Conservation (phyloP, 2,888 invertebrate genomes). For the Penaeus monodon region DNA sequence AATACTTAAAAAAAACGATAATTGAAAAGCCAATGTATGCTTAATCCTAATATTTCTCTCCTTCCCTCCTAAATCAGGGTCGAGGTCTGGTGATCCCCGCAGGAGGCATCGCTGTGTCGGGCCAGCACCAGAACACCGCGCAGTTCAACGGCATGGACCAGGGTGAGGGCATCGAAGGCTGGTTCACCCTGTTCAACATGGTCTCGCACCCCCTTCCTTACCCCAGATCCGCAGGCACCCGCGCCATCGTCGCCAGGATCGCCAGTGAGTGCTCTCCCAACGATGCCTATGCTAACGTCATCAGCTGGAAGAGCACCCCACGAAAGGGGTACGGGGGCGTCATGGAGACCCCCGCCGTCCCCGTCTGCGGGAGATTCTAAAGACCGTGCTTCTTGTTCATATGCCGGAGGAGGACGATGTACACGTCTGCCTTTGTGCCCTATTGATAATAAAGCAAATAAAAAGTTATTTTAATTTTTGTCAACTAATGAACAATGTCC, state of each 20-base stretch:
- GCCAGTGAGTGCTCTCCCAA: constrained; percentile 14
- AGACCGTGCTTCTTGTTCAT: too few relatives aligned
- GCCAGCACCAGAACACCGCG: constrained; percentile 36
- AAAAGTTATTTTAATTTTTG: too few relatives aligned
- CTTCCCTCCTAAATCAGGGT: neutral
- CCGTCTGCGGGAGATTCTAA: constrained; percentile 23
- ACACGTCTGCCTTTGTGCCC: neutral
- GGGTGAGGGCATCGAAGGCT: constrained; percentile 34
- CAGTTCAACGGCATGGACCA: constrained; percentile 25
- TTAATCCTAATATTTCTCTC: too few relatives aligned
- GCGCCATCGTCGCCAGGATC: neutral
- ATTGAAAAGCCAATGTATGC: too few relatives aligned
- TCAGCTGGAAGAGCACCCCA: constrained; percentile 33
- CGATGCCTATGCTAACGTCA: neutral
- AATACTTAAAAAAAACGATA: too few relatives aligned
- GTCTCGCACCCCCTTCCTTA: neutral
- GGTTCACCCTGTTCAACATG: constrained; percentile 42
- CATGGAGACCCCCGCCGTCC: neutral
- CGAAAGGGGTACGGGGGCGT: constrained; percentile 33
- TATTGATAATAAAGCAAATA: neutral
- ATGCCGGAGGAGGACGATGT: neutral
- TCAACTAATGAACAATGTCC: too few relatives aligned
- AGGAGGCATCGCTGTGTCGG: constrained; percentile 24
- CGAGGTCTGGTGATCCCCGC: constrained; percentile 15
- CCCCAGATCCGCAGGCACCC: neutral